A percentile compares a stretch with the other conserved stretches of the same genome.
Conservation (phyloP, 2,797 vertebrate genomes). For the Nyctibius grandis region DNA sequence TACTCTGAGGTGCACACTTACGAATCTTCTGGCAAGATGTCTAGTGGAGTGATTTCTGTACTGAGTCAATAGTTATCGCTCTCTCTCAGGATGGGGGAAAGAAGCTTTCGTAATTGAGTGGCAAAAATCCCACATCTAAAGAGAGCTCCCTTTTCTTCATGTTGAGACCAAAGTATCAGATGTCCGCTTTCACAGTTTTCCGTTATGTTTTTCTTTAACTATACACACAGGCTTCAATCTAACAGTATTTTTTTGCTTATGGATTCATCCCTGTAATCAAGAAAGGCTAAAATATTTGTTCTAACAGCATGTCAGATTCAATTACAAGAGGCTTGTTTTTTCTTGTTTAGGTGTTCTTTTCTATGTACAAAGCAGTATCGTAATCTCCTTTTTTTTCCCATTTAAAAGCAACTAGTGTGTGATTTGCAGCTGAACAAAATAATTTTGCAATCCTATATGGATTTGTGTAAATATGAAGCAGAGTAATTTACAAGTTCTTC, state of each 20-base stretch:
- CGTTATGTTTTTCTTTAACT: not conserved
- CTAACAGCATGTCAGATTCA: not conserved
- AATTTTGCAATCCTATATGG: not conserved
- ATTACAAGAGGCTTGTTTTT: not conserved
- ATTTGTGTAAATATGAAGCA: not conserved
- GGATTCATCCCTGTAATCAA: not conserved
- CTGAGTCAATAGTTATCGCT: not conserved
- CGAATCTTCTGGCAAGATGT: not conserved
- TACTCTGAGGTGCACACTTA: not conserved
- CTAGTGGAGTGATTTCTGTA: not conserved
- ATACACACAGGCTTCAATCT: not conserved
- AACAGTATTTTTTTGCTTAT: not conserved
- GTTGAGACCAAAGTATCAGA: not conserved
- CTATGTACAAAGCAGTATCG: not conserved
- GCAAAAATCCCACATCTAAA: not conserved
- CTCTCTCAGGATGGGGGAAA: not conserved
- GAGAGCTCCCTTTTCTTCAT: not conserved
- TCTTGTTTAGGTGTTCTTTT: not conserved
- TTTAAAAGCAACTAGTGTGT: not conserved
- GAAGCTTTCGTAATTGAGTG: not conserved
- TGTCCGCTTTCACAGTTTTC: not conserved
- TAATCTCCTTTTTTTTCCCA: not conserved
- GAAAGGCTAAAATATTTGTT: slow-evolving; percentile 8
- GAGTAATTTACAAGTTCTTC: not conserved
- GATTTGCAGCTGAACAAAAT: not conserved